Percentiles rank a stretch among this genome's conserved stretches.
Evolutionary conservation across 1,140 invertebrate species (phyloP).

Genomic region (Cryptotermes secundus): DNA sequence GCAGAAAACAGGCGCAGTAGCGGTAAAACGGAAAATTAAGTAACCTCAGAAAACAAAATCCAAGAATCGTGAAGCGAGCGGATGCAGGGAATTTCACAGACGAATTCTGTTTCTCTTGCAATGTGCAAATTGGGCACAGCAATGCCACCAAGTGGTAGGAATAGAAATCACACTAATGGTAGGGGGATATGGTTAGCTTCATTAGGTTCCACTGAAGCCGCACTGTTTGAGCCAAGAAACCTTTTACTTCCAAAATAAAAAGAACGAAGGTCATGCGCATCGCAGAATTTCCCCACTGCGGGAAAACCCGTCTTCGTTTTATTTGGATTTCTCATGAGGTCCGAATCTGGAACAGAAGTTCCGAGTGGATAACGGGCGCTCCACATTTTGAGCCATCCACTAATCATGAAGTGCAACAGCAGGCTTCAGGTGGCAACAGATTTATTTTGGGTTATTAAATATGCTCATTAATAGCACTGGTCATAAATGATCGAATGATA

Average conservation of each 20-base stretch:
- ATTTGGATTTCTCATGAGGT: neutral
- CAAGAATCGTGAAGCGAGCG: no score
- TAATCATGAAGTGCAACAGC: neutral
- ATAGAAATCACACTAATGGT: neutral
- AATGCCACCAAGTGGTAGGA: neutral
- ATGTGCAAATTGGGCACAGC: neutral
- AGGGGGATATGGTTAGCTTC: neutral
- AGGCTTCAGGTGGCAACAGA: no score
- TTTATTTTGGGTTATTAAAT: no score
- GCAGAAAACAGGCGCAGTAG: no score
- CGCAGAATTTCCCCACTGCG: neutral
- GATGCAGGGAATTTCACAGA: no score
- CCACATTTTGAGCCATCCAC: neutral
- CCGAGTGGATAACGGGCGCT: neutral
- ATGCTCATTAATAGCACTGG: no score
- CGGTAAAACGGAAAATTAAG: no score
- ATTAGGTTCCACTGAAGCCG: neutral
- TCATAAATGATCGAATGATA: no score
- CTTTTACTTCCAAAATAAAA: neutral
- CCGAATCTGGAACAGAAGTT: neutral
- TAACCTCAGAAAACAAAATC: no score
- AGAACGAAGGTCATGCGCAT: neutral
- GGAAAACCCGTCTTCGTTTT: neutral
- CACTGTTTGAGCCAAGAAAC: neutral
- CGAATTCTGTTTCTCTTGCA: neutral